Evolutionary conservation across 23 tunicate genomes (phyloP), one percentile per base, ranked within the genome.

Genomic region (Trididemnum clinides): DNA sequence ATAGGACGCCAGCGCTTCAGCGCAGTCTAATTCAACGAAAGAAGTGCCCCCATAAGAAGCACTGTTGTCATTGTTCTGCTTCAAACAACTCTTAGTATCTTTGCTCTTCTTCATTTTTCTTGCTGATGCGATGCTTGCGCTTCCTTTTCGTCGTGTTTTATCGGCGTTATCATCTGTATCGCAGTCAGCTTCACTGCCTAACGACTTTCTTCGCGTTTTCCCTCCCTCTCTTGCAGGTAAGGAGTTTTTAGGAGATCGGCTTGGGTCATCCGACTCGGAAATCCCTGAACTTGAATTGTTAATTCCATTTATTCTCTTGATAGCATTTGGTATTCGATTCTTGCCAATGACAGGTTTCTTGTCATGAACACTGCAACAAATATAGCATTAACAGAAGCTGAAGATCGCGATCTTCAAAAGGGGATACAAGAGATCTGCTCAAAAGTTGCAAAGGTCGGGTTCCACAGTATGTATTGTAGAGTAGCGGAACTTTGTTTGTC

Each of bases 211-310:
- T 0, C 44, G 83, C 18, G 3, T 51, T 63, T 36, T 34, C 51
- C 5, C 6, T 62, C 34, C 22, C 27, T 63, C 63, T n/a, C 22
- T 32, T 4, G 37, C 23, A 6, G 7, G 20, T 15, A 3, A 7
- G 7, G 69, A 54, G 2, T 2, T 26, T 4, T 33, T 5, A 51
- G n/a, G 6, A 12, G 15, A 20, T 37, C 78, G 57, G 15, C 10
- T 27, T n/a, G 72, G 18, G 28, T 87, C 91, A 51, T 87, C 91
- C 10, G 91, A 87, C 39, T 87, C 91, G 5, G 91, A 87, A 54
- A 87, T 44, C 0, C 50, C 72, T 19, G 91, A 80, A n/a, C 85
- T 80, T 19, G 50, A 51, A 29, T 39, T 22, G 34, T 81, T 50
- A 27, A 50, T 30, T 1, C 84, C 90, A 18, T 66, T 66, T 3